These are phyloP conservation scores for Rhizoglyphus robini DNA, from an alignment of 1,140 invertebrate genomes.

Conservation along the genomic window DNA sequence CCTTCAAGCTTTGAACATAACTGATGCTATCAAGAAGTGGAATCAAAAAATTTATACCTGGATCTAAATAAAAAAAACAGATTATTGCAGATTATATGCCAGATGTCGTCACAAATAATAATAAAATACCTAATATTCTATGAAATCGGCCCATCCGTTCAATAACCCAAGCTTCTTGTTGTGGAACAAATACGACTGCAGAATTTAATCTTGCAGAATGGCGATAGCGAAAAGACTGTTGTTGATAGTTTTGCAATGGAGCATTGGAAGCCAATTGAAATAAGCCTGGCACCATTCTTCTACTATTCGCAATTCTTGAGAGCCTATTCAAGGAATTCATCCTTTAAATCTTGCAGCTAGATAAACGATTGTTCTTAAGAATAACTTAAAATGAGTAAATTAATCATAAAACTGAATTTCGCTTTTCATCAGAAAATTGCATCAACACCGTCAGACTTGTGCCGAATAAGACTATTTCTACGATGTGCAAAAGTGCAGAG, in stretches of 20 bases:
- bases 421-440: too few relatives aligned
- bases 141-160: constrained; percentile 97
- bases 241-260: neutral
- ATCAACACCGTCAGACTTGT: too few relatives aligned
- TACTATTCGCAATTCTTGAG: neutral
- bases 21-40: constrained; percentile 85
- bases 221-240: constrained; percentile 8
- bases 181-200: constrained; percentile 90
- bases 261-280: neutral
- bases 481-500: too few relatives aligned
- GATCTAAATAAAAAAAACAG: constrained; percentile 18
- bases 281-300: neutral
- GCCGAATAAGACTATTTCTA: too few relatives aligned
- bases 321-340: neutral
- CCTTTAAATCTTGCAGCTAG: too few relatives aligned
- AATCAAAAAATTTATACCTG: constrained; percentile 77
- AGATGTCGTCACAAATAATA: neutral
- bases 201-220: constrained; percentile 63
- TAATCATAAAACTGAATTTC: too few relatives aligned
- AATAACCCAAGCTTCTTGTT: constrained; percentile 93
- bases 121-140: constrained; percentile 45
- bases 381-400: too few relatives aligned
- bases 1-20: constrained; percentile 97
- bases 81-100: neutral
- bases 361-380: too few relatives aligned